phyloP scores from a whole-genome alignment of 1,140 invertebrate species.

The Tachypleus tridentatus region DNA sequence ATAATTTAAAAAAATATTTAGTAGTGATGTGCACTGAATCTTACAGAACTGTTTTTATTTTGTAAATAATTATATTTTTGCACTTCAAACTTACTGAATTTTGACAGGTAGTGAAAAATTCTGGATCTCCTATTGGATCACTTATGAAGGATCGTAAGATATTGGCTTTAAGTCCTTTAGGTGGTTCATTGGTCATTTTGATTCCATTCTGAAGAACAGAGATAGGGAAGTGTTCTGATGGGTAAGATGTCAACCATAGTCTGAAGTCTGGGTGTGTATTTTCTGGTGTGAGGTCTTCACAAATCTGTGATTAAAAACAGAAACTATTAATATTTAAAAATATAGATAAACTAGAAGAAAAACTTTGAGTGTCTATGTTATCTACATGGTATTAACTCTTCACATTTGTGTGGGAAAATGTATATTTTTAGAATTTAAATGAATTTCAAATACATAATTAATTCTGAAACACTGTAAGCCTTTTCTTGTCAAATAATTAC shows the following conservation, averaged over 20 bases:
- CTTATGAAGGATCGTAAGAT: conserved; percentile 57
- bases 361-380: too few relatives aligned
- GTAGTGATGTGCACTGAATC: too few relatives aligned
- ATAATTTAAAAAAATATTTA: too few relatives aligned
- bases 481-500: too few relatives aligned
- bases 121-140: conserved; percentile 72
- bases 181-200: conserved; percentile 45
- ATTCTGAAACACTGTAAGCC: too few relatives aligned
- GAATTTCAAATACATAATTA: too few relatives aligned
- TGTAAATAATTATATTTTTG: not conserved
- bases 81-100: conserved; percentile 40
- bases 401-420: too few relatives aligned
- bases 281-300: conserved; percentile 35
- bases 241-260: conserved; percentile 44
- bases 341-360: too few relatives aligned
- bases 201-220: conserved; percentile 42
- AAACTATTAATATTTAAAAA: not conserved
- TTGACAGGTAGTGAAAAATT: conserved; percentile 75
- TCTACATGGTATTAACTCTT: too few relatives aligned
- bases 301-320: conserved; percentile 18
- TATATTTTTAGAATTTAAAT: too few relatives aligned
- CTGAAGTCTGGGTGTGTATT: conserved; percentile 39
- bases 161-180: conserved; percentile 41
- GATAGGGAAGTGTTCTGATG: conserved; percentile 40
- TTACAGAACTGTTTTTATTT: too few relatives aligned